These are phyloP conservation scores for Cheilinus undulatus DNA, from an alignment of 2,113 vertebrate genomes.

Conservation along the genomic window DNA sequence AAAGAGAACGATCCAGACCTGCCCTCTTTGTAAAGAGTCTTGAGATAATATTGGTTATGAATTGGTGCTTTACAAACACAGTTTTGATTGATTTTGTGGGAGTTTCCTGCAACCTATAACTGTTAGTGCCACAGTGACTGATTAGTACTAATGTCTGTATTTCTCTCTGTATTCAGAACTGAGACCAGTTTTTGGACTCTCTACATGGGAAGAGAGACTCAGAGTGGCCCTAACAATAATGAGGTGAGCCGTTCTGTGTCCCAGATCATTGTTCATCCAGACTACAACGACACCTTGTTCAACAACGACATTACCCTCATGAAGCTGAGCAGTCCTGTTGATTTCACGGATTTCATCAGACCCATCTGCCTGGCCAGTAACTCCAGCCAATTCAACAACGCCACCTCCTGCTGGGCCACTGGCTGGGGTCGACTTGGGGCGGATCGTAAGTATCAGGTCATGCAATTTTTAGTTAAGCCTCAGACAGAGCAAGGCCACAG, in stretches of 20 bases:
- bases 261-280: conserved; percentile 72
- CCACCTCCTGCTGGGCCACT: conserved; percentile 82
- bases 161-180: not conserved
- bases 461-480: not conserved
- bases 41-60: too few relatives aligned
- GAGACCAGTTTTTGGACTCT: not conserved
- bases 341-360: conserved; percentile 73
- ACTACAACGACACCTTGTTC: conserved; percentile 56
- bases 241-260: conserved; percentile 21
- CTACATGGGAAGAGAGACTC: conserved; percentile 68
- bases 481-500: too few relatives aligned
- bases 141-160: too few relatives aligned
- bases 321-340: conserved; percentile 66
- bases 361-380: conserved; percentile 85
- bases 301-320: conserved; percentile 85
- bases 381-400: conserved; percentile 74
- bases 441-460: conserved; percentile 33
- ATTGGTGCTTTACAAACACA: too few relatives aligned
- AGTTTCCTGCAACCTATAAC: not conserved
- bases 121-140: too few relatives aligned
- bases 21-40: too few relatives aligned
- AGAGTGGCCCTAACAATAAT: conserved; percentile 41
- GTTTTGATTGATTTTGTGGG: not conserved
- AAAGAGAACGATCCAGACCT: too few relatives aligned
- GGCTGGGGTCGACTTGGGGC: conserved; percentile 82